These are phyloP conservation scores for Bombylius major DNA, from an alignment of 2,888 invertebrate genomes.

Conservation along the genomic window DNA sequence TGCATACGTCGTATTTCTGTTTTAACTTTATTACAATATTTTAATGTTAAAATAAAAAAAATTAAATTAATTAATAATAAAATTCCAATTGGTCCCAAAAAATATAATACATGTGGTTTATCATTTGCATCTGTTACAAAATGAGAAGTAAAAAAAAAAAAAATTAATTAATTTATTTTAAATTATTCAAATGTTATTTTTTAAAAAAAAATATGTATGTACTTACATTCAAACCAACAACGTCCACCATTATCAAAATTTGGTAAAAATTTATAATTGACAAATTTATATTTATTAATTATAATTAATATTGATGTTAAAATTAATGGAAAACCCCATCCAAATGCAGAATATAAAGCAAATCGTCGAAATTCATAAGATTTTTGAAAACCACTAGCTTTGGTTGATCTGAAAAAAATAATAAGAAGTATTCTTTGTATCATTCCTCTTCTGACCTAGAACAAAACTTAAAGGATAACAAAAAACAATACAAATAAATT, in stretches of 20 bases:
- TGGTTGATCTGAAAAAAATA: constrained; percentile 36
- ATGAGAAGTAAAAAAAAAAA: not conserved
- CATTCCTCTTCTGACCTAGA: too few species aligned
- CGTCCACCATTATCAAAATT: constrained; percentile 45
- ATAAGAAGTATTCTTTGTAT: too few species aligned
- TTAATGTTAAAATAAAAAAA: constrained; percentile 54
- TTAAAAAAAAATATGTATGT: not conserved
- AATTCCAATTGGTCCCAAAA: constrained; percentile 51
- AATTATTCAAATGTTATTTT: not conserved
- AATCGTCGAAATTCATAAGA: constrained; percentile 45
- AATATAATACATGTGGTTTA: constrained; percentile 42
- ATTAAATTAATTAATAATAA: constrained; percentile 51
- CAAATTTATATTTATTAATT: constrained; percentile 41
- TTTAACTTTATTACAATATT: constrained; percentile 59
- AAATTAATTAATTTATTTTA: not conserved
- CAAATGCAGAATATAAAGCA: constrained; percentile 53
- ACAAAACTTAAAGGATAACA: too few species aligned
- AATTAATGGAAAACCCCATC: constrained; percentile 52
- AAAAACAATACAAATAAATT: too few species aligned
- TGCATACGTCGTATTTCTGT: constrained; percentile 59
- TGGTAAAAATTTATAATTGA: constrained; percentile 42
- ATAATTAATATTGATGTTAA: constrained; percentile 44
- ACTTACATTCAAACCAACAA: constrained; percentile 56
- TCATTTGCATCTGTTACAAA: constrained; percentile 26
- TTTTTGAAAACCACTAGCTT: constrained; percentile 24